Conservation (phyloP, 1,140 invertebrate species). For the Bombyx mori region ASM3026992v2 NC_085107.1:12458001-12458500, state of each 20-base stretch:
- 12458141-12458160: slow-evolving; percentile 7
- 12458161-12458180: not conserved
- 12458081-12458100: slow-evolving; percentile 14
- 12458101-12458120: slow-evolving; percentile 23
- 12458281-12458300: slow-evolving; percentile 45
- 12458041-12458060: slow-evolving; percentile 8
- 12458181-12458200: slow-evolving; percentile 41
- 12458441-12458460: too few species aligned
- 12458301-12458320: slow-evolving; percentile 26
- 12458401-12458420: too few species aligned
- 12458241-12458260: slow-evolving; percentile 52
- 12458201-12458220: slow-evolving; percentile 39
- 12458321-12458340: slow-evolving; percentile 21
- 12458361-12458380: too few species aligned
- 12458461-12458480: too few species aligned
- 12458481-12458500: too few species aligned
- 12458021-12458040: slow-evolving; percentile 11
- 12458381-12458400: too few species aligned
- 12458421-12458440: too few species aligned
- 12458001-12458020: slow-evolving; percentile 3
- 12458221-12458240: slow-evolving; percentile 55
- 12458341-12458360: too few species aligned
- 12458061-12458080: slow-evolving; percentile 8
- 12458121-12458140: slow-evolving; percentile 17
- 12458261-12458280: slow-evolving; percentile 47